Conservation (phyloP, 2,113 vertebrate species). For the Psilopsiagon aymara region DNA sequence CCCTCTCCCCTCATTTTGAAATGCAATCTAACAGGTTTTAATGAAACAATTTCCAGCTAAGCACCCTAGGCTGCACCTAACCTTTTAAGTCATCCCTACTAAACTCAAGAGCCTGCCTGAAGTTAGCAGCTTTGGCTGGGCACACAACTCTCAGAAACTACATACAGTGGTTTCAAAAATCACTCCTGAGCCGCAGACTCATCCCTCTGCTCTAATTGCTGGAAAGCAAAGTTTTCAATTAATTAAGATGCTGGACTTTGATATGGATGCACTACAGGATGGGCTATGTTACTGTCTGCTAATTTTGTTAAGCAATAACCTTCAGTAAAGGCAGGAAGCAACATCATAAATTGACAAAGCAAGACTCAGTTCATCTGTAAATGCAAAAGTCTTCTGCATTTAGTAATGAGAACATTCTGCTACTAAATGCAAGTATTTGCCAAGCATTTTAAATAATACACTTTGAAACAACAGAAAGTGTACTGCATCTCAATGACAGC, state of each 20-base stretch:
- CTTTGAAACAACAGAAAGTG: not conserved
- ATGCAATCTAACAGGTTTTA: not conserved
- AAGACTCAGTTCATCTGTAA: not conserved
- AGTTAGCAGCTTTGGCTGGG: not conserved
- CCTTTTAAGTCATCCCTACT: not conserved
- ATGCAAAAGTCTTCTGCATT: not conserved
- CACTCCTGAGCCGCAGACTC: not conserved
- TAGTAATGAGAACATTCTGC: not conserved
- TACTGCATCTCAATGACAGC: not conserved
- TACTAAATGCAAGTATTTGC: not conserved
- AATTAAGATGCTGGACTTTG: not conserved
- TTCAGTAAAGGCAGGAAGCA: not conserved
- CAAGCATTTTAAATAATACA: not conserved
- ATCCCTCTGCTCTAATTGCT: not conserved
- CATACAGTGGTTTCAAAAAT: not conserved
- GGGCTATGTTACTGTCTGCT: not conserved
- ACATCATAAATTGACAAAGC: not conserved
- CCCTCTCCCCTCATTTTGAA: not conserved
- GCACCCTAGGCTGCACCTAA: not conserved
- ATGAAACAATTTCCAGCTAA: not conserved
- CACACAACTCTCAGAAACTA: not conserved
- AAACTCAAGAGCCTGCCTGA: not conserved
- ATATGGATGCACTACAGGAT: not conserved
- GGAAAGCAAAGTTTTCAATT: not conserved
- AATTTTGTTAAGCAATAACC: not conserved